Percentiles rank a stretch among this genome's conserved stretches.
Conservation (phyloP, 2,888 invertebrate genomes). For the Pandemis corylana region DNA sequence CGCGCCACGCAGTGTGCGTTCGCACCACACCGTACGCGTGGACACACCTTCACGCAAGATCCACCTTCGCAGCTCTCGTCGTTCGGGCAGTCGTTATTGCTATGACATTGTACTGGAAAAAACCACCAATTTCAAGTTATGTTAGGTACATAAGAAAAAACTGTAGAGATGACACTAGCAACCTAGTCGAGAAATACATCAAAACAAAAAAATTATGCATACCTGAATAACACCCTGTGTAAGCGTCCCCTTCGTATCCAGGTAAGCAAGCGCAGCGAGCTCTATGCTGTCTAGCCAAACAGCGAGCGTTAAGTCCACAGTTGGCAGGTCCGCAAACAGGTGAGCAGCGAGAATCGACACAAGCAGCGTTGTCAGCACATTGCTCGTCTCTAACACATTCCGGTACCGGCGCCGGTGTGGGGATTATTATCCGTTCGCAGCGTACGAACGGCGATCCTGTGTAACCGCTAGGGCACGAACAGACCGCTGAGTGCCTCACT, state of each 20-base stretch:
- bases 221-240: conserved; percentile 91
- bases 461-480: conserved; percentile 92
- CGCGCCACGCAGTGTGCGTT: conserved; percentile 92
- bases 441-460: conserved; percentile 91
- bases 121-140: not conserved
- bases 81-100: conserved; percentile 93
- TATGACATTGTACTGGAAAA: conserved; percentile 90
- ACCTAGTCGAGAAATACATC: not conserved
- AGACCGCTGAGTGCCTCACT: conserved; percentile 89
- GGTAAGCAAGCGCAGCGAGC: conserved; percentile 93
- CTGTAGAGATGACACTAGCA: not conserved
- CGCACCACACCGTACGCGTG: conserved; percentile 91
- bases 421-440: conserved; percentile 81
- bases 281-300: conserved; percentile 91
- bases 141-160: not conserved
- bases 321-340: conserved; percentile 90
- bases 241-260: conserved; percentile 93
- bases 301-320: conserved; percentile 92
- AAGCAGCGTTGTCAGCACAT: conserved; percentile 93
- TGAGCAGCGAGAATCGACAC: conserved; percentile 89
- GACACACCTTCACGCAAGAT: conserved; percentile 92
- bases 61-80: conserved; percentile 93
- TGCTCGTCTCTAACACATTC: conserved; percentile 92
- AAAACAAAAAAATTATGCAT: conserved; percentile 42
- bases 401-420: conserved; percentile 83